Evolutionary conservation across 2,797 vertebrate species (phyloP).

Genomic region (Eospalax fontanierii): DNA sequence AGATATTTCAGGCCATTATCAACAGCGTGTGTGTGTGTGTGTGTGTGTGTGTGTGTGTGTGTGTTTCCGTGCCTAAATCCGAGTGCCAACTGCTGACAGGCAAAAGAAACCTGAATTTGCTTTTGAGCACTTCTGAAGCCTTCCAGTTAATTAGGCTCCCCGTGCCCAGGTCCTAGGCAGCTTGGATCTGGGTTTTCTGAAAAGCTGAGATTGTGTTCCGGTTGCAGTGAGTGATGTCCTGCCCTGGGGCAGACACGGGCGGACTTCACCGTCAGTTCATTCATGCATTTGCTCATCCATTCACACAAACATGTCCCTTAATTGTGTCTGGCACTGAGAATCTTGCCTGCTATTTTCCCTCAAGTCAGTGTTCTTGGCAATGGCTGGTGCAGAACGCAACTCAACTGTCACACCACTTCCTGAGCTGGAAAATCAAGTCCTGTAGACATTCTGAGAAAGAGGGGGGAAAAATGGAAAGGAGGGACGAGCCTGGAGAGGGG

Average conservation of each 20-base stretch:
- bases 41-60: neutral
- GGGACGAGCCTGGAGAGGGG: neutral
- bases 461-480: neutral
- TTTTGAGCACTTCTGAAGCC: constrained; percentile 70
- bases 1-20: neutral
- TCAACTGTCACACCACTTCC: constrained; percentile 79
- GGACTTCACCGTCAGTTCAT: constrained; percentile 77
- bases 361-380: constrained; percentile 79
- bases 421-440: constrained; percentile 76
- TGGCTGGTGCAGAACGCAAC: constrained; percentile 74
- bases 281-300: constrained; percentile 83
- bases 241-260: constrained; percentile 33
- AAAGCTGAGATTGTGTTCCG: neutral
- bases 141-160: constrained; percentile 51
- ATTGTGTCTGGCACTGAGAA: constrained; percentile 79
- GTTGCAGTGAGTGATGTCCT: constrained; percentile 59
- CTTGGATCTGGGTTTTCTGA: constrained; percentile 1
- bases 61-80: constrained; percentile 57
- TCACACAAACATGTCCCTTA: constrained; percentile 83
- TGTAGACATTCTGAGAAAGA: constrained; percentile 26
- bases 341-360: constrained; percentile 71
- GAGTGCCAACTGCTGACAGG: constrained; percentile 77
- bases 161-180: neutral
- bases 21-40: neutral
- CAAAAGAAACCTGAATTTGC: constrained; percentile 68